These are phyloP conservation scores for Tragelaphus strepsiceros DNA, from an alignment of 2,113 vertebrate genomes.

Conservation along the genomic window DNA sequence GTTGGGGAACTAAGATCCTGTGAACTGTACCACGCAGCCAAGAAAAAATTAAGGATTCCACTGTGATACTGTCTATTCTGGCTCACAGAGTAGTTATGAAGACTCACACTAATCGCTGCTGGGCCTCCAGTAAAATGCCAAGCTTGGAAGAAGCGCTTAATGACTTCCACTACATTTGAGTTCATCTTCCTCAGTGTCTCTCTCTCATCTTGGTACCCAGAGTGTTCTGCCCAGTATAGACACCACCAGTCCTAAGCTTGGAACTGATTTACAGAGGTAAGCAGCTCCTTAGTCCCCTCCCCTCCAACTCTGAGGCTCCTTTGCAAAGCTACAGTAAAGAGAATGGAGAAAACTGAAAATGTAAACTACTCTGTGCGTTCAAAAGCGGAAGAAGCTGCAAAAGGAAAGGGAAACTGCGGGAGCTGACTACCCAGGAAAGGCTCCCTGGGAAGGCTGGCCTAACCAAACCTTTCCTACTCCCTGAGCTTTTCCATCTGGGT, in stretches of 20 bases:
- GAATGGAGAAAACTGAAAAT: neutral
- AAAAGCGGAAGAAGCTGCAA: neutral
- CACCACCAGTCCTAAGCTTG: neutral
- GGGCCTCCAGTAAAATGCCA: neutral
- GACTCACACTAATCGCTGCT: neutral
- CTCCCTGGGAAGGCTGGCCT: neutral
- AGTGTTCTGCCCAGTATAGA: neutral
- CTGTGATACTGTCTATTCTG: neutral
- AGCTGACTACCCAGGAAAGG: neutral
- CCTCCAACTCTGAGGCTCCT: neutral
- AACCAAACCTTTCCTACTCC: neutral
- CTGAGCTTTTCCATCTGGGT: neutral
- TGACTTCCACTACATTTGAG: neutral
- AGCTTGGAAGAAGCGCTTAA: neutral
- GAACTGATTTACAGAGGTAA: neutral
- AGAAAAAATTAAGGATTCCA: neutral
- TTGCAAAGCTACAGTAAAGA: neutral
- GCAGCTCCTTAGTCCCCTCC: neutral
- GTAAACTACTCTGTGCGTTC: neutral
- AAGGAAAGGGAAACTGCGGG: neutral
- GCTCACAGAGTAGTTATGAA: neutral
- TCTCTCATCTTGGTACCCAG: neutral
- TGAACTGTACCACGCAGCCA: neutral
- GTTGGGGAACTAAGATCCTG: neutral
- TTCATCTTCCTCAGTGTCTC: neutral